Conservation (phyloP, 2,888 invertebrate genomes). For the Listrodromus nycthemerus region DNA sequence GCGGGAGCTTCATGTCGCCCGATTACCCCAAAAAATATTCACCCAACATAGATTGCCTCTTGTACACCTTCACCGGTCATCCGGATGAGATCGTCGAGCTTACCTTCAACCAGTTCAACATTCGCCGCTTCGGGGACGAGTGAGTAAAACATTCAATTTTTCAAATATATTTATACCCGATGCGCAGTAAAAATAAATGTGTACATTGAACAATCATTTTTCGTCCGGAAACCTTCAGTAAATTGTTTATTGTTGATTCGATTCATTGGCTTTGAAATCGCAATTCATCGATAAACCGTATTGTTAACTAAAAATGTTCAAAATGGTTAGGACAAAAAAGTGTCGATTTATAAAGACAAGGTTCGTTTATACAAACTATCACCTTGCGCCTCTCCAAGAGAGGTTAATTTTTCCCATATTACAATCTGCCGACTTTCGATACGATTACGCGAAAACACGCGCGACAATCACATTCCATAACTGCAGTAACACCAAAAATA, state of each 20-base stretch:
- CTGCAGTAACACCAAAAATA: not conserved
- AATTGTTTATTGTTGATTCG: not conserved
- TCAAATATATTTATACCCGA: not conserved
- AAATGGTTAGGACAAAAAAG: not conserved
- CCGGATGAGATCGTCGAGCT: slow-evolving; percentile 93
- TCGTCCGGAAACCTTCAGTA: not conserved
- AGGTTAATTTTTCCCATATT: not conserved
- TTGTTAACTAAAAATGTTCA: not conserved
- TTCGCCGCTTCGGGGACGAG: slow-evolving; percentile 89
- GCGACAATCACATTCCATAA: not conserved
- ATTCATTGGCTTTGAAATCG: too few relatives aligned
- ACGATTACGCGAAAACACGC: not conserved
- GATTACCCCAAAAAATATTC: slow-evolving; percentile 93
- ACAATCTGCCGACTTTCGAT: not conserved
- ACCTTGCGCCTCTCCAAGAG: not conserved
- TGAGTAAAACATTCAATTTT: slow-evolving; percentile 85
- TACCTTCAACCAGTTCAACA: slow-evolving; percentile 92
- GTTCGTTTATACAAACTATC: not conserved
- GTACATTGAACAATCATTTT: not conserved
- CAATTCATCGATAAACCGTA: not conserved
- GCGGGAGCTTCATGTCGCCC: slow-evolving; percentile 93
- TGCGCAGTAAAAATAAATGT: not conserved
- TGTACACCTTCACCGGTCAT: slow-evolving; percentile 93
- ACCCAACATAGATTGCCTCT: slow-evolving; percentile 90
- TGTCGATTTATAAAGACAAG: too few relatives aligned